Evolutionary conservation across 1,140 invertebrate genomes (phyloP).

Genomic region (Heliconius hermathena): DNA sequence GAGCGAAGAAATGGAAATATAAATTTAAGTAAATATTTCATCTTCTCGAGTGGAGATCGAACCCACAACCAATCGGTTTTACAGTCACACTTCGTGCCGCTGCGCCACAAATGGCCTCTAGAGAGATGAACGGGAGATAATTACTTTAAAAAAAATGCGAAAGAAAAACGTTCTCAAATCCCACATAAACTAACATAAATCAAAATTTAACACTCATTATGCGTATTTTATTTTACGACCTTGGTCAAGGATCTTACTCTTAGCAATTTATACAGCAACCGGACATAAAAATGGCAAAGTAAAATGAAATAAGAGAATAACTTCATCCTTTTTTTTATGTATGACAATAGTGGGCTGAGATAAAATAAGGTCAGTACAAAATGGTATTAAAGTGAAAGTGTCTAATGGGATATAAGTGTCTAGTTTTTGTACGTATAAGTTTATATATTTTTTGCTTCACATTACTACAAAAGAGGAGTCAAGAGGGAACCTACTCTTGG

Average conservation of each 20-base stretch:
- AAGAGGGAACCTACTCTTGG: no score
- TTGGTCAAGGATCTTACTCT: background rate
- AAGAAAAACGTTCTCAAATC: background rate
- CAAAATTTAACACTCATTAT: background rate
- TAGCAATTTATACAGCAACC: constrained; percentile 2
- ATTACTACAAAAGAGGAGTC: no score
- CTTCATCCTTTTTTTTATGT: constrained; percentile 3
- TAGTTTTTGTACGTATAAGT: no score
- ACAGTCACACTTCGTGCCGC: no score
- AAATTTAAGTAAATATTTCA: no score
- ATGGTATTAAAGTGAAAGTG: background rate
- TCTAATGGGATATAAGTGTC: background rate
- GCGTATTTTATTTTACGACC: background rate
- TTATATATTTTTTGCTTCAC: no score
- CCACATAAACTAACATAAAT: background rate
- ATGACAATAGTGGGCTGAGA: background rate
- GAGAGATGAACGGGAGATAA: no score
- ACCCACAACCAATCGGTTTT: no score
- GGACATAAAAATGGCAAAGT: constrained; percentile 4
- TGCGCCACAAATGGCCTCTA: no score
- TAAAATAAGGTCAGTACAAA: background rate
- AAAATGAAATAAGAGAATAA: background rate
- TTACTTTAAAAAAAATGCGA: no score
- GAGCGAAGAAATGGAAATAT: no score
- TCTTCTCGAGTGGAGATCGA: no score